Evolutionary conservation across 2,113 vertebrate genomes (phyloP), one percentile per base, ranked within the genome.

Genomic region (Oreotrochilus melanogaster): DNA sequence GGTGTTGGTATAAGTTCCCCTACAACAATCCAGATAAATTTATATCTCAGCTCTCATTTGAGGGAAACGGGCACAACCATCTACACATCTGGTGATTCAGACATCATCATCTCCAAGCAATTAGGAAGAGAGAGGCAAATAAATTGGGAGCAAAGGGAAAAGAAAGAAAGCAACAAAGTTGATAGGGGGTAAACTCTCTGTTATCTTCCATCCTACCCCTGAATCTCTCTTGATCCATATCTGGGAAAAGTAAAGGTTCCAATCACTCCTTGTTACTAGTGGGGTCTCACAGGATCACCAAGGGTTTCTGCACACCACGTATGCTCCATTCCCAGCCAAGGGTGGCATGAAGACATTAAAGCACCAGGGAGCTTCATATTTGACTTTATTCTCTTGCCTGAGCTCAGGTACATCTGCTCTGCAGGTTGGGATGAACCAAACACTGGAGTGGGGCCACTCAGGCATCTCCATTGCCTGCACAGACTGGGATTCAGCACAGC

Each of bases 41-140:
- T 37, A 37, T 61, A 69, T 57, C 66, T 92, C 78, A 73, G 62
- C 54, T 79, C 74, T 76, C 81, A 54, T 61, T 82, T 95, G 53
- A 56, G 71, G 45, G 51, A 48, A 92, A 94, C 86, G 42, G 54
- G 71, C 78, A 72, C 30, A 71, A 9, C 4, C 60, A 60, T 95
- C 88, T 92, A 78, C 80, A 78, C 50, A 37, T 61, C 65, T 60
- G 81, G 57, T 86, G 88, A 89, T 57, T 95, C 85, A 88, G 88
- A 82, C 39, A 18, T 75, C 14, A 94, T 84, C 69, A 79, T 75
- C 62, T 94, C 58, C 22, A 30, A 53, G 66, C 1, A 13, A 88
- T 82, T 87, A 85, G 45, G 74, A 95, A 91, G 78, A 89, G 50
- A 89, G 69, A 91, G 5, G 31, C 45, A 93, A 85, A 76, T 58